Evolutionary conservation across 2,888 invertebrate genomes (phyloP), one percentile per base, ranked within the genome.

Genomic region (Eilema sororculum): DNA sequence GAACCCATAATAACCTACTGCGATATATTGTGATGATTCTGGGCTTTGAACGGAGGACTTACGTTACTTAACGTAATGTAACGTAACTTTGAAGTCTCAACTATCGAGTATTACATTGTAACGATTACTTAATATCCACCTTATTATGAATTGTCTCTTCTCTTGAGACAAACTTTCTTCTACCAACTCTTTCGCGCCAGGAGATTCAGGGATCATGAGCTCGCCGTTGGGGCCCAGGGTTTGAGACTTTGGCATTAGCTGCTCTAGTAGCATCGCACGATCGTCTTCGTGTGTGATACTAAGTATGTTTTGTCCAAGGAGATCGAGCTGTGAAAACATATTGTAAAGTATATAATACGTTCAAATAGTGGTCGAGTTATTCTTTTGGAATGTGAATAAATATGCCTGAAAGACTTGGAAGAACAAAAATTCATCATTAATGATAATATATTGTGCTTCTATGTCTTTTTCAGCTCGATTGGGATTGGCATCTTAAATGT

Each of bases 241-340:
- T 37, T 87, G 87, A n/a, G 90, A 91, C 46, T 89, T 91, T 1
- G 96, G 96, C 87, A 95, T 95, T 73, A 98, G 92, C 81, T 97
- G 97, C 65, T 96, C 96, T 65, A 96, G 96, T 67, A 99, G 93
- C 97, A 86, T 97, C 96, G n/a, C 96, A 95, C 91, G 89, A 90
- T 99, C 99, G 46, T 98, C 97, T 3, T 97, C 97, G 87, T 98
- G 97, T 13, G 97, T 96, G 84, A 98, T 97, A 80, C 96, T 97
- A 87, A 97, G 97, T 72, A 99, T 93, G 74, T 97, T 98, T 89
- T 98, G 98, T 16, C 99, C 99, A 89, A 99, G 96, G 80, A 99
- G 96, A 87, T 99, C 99, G 83, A 97, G 96, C 98, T 98, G 94
- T 37, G 63, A 61, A 68, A 59, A 52, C 66, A 70, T 30, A 57